phyloP scores from a whole-genome alignment of 2,888 invertebrate genomes.

The Opisthograptis luteolata region DNA sequence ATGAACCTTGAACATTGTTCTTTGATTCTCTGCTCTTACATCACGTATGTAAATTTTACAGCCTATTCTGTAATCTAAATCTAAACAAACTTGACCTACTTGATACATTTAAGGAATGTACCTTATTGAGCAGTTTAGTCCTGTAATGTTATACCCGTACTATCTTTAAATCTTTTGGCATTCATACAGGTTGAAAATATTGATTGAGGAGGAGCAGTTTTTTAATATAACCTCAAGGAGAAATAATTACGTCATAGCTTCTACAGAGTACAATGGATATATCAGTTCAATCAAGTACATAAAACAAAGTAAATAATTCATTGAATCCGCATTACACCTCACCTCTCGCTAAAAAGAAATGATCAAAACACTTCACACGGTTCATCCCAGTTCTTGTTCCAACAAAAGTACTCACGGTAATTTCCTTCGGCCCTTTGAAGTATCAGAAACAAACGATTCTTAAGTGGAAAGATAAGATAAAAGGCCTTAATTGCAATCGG shows the following conservation, averaged over 20 bases:
- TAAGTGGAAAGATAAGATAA: conserved; percentile 41
- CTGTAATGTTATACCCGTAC: too few species aligned
- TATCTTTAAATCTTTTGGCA: too few species aligned
- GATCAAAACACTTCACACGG: conserved; percentile 25
- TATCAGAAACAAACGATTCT: conserved; percentile 37
- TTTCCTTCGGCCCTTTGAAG: conserved; percentile 38
- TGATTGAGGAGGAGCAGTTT: too few species aligned
- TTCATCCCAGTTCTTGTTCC: conserved; percentile 17
- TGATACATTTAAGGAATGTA: not conserved
- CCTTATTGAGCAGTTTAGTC: too few species aligned
- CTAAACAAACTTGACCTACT: conserved; percentile 13
- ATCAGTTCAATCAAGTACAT: not conserved
- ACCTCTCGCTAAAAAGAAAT: conserved; percentile 26
- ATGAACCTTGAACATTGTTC: conserved; percentile 32
- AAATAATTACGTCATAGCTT: too few species aligned
- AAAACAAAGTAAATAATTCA: conserved; percentile 4
- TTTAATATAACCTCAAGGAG: too few species aligned
- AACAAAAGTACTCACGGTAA: conserved; percentile 32
- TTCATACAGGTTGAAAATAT: too few species aligned
- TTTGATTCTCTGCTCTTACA: conserved; percentile 19
- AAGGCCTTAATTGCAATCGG: conserved; percentile 48
- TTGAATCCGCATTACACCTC: conserved; percentile 21
- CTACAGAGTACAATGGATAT: too few species aligned
- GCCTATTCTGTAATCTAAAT: conserved; percentile 12
- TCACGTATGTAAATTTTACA: conserved; percentile 21